These are phyloP conservation scores for Neoascia interrupta DNA, from an alignment of 2,888 invertebrate genomes.

Conservation along the genomic window DNA sequence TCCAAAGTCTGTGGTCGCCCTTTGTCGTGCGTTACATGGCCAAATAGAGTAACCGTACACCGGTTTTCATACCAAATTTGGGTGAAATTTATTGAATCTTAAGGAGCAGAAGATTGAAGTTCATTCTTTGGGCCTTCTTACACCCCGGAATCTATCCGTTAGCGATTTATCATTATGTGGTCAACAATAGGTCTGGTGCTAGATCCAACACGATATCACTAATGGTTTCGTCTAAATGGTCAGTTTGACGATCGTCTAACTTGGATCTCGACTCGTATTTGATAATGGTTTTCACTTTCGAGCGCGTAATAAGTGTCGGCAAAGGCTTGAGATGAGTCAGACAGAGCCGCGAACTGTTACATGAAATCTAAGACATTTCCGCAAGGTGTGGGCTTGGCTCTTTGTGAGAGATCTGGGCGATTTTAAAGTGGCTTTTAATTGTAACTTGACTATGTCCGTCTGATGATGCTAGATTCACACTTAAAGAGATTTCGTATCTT, in stretches of 20 bases:
- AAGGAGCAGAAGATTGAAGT: neutral
- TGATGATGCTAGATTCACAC: no score
- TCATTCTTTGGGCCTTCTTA: neutral
- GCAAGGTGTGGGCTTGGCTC: no score
- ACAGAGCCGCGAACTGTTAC: slow-evolving; percentile 1
- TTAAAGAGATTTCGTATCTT: no score
- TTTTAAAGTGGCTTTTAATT: no score
- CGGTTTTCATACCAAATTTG: slow-evolving; percentile 27
- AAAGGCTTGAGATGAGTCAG: slow-evolving; percentile 37
- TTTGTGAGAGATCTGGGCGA: no score
- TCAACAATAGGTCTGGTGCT: slow-evolving; percentile 40
- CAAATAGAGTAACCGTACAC: slow-evolving; percentile 29
- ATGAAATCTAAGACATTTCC: slow-evolving; percentile 24
- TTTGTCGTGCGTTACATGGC: slow-evolving; percentile 24
- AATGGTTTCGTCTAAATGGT: slow-evolving; percentile 61
- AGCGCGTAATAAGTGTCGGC: neutral
- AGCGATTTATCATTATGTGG: slow-evolving; percentile 59
- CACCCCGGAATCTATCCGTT: slow-evolving; percentile 32
- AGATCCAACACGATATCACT: slow-evolving; percentile 45
- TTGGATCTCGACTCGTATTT: slow-evolving; percentile 7
- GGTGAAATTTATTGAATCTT: slow-evolving; percentile 43
- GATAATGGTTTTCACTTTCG: slow-evolving; percentile 44
- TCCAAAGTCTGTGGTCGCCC: slow-evolving; percentile 44
- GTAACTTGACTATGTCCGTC: no score
- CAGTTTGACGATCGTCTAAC: slow-evolving; percentile 41